These are phyloP conservation scores for Chinchilla lanigera DNA, from an alignment of 2,113 vertebrate genomes.

Conservation along the genomic window DNA sequence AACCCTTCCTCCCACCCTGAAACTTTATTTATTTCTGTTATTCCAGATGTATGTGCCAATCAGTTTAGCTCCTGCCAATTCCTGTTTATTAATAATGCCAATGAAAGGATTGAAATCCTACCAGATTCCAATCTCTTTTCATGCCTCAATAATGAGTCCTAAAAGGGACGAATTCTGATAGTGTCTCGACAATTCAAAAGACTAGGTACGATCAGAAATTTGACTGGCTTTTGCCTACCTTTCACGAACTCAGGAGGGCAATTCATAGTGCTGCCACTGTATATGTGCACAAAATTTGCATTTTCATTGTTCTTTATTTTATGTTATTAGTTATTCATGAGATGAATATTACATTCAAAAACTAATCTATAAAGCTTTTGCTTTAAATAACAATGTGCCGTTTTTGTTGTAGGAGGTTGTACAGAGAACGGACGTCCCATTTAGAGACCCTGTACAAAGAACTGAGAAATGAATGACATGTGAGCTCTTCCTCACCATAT, in stretches of 20 bases:
- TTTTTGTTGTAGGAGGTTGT: constrained; percentile 67
- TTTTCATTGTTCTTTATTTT: constrained; percentile 83
- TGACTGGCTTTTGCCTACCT: constrained; percentile 77
- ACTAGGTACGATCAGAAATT: constrained; percentile 57
- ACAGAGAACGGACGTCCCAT: constrained; percentile 66
- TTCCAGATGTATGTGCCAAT: constrained; percentile 87
- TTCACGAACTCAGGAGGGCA: constrained; percentile 8
- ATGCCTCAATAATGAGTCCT: constrained; percentile 79
- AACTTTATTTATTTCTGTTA: constrained; percentile 80
- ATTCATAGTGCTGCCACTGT: constrained; percentile 67
- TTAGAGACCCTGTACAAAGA: constrained; percentile 69
- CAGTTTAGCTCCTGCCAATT: constrained; percentile 86
- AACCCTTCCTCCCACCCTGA: constrained; percentile 63
- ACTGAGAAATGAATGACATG: constrained; percentile 66
- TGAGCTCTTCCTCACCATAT: constrained; percentile 60
- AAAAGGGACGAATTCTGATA: constrained; percentile 81
- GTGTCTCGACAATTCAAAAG: constrained; percentile 78
- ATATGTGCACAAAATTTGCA: constrained; percentile 70
- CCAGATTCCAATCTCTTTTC: constrained; percentile 82
- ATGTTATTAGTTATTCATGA: constrained; percentile 79
- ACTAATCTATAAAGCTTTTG: constrained; percentile 75
- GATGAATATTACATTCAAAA: constrained; percentile 74
- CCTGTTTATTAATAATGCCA: constrained; percentile 88
- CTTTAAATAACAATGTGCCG: constrained; percentile 73
- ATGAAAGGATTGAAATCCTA: constrained; percentile 83